phyloP scores from a whole-genome alignment of 2,113 vertebrate genomes.

The Eretmodus cyanostictus region DNA sequence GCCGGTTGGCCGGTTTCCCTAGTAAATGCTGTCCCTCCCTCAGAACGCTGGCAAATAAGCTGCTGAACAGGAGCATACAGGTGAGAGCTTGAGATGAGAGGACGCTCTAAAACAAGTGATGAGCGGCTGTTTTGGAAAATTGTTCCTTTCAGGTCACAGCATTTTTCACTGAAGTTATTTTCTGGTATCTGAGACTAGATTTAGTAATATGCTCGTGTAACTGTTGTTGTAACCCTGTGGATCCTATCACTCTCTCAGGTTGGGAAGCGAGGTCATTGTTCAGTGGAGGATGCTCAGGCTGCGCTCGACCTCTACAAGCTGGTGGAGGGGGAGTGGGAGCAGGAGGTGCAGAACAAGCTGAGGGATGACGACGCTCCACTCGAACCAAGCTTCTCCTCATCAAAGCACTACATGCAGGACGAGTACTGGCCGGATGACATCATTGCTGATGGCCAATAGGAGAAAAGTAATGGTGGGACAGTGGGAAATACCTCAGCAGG shows the following conservation, averaged over 20 bases:
- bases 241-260: slow-evolving; percentile 55
- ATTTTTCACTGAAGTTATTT: not conserved
- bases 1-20: slow-evolving; percentile 58
- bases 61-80: slow-evolving; percentile 89
- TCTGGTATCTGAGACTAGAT: not conserved
- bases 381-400: slow-evolving; percentile 54
- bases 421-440: slow-evolving; percentile 84
- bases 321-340: slow-evolving; percentile 86
- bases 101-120: not conserved
- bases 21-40: slow-evolving; percentile 64
- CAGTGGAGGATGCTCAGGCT: slow-evolving; percentile 84
- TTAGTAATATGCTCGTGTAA: not conserved
- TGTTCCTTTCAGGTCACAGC: not conserved
- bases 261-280: slow-evolving; percentile 81
- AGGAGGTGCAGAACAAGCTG: slow-evolving; percentile 38
- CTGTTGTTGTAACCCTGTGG: not conserved
- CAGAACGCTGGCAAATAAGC: slow-evolving; percentile 73
- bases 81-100: slow-evolving; percentile 48
- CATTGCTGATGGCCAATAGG: slow-evolving; percentile 49
- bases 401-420: slow-evolving; percentile 86
- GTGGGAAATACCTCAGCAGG: not conserved
- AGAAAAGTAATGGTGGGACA: not conserved
- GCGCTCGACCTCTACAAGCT: slow-evolving; percentile 92
- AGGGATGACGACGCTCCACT: not conserved
- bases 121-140: not conserved